Evolutionary conservation across 2,888 invertebrate species (phyloP), one percentile per base, ranked within the genome.

Genomic region (Cataglyphis cursor): DNA sequence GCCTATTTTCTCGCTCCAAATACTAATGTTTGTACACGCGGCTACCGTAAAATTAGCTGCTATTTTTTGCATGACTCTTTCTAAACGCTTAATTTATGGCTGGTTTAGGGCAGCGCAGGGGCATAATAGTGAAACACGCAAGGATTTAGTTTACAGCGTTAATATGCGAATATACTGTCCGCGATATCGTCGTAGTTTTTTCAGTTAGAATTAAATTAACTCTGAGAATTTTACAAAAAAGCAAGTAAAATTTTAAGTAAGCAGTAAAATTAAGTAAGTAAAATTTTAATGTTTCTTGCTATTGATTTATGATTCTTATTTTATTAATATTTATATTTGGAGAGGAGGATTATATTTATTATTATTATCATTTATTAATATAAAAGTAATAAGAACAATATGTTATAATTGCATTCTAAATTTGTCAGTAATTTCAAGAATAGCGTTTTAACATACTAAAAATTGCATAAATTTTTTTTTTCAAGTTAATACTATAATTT

Each of bases 1-100:
- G 44, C 9, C 24, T 57, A 80, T 80, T 80, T 80, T 80, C 21
- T 21, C 31, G 31, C 28, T n/a, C 41, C 31, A 80, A 59, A 80
- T 72, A 31, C 38, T 44, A 54, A 78, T 70, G 59, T 72, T 78
- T 72, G 24, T 44, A 59, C 12, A 72, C 18, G 18, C 35, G 15
- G 18, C 28, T 31, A 24, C 35, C 35, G 31, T 44, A 59, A 80
- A 80, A 80, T 31, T 57, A 41, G 41, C 38, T 41, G 15, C 21
- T 44, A 59, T 59, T 73, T 78, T 72, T 73, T 35, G 31, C 44
- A 41, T 44, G 57, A 35, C 35, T 31, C 28, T 70, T 44, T 59
- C 24, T 21, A 73, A 21, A 48, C 28, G 38, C 70, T 54, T 78
- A 54, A 31, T 72, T 78, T 72, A 35, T 21, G 38, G 73, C 21